phyloP scores from a whole-genome alignment of 2,888 invertebrate species.

The Catocala sponsa region DNA sequence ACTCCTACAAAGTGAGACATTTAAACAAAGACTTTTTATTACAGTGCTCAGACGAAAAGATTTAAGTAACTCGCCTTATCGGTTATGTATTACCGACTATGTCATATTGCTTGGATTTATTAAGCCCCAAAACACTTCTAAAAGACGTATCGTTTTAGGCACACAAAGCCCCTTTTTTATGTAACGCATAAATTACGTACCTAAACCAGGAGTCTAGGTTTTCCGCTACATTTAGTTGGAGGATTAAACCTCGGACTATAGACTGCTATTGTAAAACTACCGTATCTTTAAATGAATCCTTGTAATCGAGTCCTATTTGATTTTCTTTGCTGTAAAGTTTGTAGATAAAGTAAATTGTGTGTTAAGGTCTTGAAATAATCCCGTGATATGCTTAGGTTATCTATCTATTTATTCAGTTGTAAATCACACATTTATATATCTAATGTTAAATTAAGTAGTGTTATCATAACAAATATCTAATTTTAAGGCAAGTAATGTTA shows the following conservation, averaged over 20 bases:
- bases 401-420: too few relatives aligned
- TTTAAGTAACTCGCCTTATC: constrained; percentile 1
- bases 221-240: neutral
- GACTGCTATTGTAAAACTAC: neutral
- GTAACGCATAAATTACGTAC: constrained; percentile 12
- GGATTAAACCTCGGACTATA: neutral
- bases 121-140: constrained; percentile 11
- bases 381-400: too few relatives aligned
- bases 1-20: constrained; percentile 3
- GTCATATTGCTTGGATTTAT: constrained; percentile 11
- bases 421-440: too few relatives aligned
- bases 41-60: neutral
- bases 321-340: too few relatives aligned
- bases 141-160: constrained; percentile 14
- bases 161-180: constrained; percentile 6
- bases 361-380: too few relatives aligned
- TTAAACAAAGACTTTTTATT: constrained; percentile 1
- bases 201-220: constrained; percentile 5
- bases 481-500: too few relatives aligned
- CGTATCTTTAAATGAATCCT: neutral
- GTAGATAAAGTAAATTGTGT: too few relatives aligned
- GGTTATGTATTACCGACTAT: constrained; percentile 5
- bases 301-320: too few relatives aligned
- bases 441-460: too few relatives aligned
- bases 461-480: too few relatives aligned